Evolutionary conservation across 2,797 vertebrate species (phyloP).

Genomic region (Caiman crocodilus): DNA sequence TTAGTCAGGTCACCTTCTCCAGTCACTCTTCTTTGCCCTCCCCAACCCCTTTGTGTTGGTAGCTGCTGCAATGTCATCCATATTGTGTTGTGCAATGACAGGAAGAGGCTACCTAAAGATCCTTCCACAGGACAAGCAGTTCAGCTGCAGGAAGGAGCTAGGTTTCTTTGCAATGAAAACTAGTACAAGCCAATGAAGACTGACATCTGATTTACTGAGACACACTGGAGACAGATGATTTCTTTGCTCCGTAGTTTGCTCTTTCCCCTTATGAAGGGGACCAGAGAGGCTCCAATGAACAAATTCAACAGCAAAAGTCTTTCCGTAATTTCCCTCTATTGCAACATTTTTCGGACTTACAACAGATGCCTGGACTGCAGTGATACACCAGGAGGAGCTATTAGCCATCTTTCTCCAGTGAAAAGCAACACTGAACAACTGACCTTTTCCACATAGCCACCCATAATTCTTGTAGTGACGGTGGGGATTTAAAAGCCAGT

Average conservation of each 20-base stretch:
- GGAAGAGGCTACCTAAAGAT: neutral
- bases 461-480: neutral
- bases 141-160: neutral
- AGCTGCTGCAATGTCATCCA: neutral
- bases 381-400: neutral
- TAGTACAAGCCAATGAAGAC: neutral
- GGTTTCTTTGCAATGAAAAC: neutral
- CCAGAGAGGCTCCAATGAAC: neutral
- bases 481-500: neutral
- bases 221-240: neutral
- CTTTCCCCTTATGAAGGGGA: neutral
- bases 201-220: neutral
- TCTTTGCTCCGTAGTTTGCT: neutral
- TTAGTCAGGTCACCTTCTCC: neutral
- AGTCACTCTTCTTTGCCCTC: neutral
- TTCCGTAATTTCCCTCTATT: neutral
- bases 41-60: neutral
- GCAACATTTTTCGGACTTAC: neutral
- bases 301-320: neutral
- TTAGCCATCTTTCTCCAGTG: neutral
- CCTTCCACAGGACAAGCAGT: neutral
- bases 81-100: rapidly evolving
- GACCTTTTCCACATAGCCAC: neutral
- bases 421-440: rapidly evolving
- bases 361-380: neutral